Base-by-base conservation (phyloP, 1,140 invertebrate genomes). In the Epicauta chinensis region DNA sequence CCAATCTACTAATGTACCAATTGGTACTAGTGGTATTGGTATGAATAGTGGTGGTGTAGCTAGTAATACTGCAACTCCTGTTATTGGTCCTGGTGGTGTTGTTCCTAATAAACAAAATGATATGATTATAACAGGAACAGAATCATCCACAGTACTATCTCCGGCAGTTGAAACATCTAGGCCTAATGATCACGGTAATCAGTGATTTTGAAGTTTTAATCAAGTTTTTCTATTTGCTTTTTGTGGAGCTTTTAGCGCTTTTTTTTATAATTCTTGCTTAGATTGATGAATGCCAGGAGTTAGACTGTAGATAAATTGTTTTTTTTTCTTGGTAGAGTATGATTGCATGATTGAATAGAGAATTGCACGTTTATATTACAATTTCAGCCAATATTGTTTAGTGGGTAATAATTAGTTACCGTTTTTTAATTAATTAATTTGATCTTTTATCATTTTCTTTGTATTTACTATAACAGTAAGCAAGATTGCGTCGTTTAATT, bases 61-160 rank as follows among this genome's bases (percentile, higher is more conserved):
- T 71, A 40, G 73, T 77, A 65, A n/a, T 23, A 23, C 23, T 23
- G 23, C 23, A 23, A 23, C 23, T 23, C 23, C 23, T 23, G n/a
- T n/a, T n/a, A 23, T 23, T 23, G 23, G 23, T 23, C 23, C 23
- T 5, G 7, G 7, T 23, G 12, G 3, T 12, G 32, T n/a, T 34
- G 29, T 5, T 30, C 4, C 4, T 10, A 34, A 77, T 77, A 67
- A 85, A 75, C 78, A 81, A 76, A 87, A 84, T 87, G 82, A 87
- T 84, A 86, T 84, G 77, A 67, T 66, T 57, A 80, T 83, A 76
- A 80, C 71, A 23, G 75, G 75, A 62, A 69, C 56, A 15, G 46
- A 56, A 70, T 72, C 54, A 34, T 49, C 60, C 43, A 37, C 56
- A 39, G 53, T 60, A 45, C 51, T 68, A 43, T 64, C 60, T 40